phyloP scores from a whole-genome alignment of 2,113 vertebrate genomes.

The Nibea albiflora region DNA sequence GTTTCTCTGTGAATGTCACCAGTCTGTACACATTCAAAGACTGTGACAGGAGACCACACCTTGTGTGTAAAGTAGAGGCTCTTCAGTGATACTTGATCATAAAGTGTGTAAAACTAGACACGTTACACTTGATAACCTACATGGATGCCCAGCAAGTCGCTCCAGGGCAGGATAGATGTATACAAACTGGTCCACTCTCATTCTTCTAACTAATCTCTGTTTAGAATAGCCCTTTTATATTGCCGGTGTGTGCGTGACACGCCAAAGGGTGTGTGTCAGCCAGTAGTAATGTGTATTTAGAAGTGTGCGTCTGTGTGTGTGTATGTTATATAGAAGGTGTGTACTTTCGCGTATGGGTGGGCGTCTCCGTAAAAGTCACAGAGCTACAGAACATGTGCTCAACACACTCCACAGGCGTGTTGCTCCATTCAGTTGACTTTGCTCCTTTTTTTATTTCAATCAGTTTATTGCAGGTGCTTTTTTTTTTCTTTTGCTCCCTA shows the following conservation, averaged over 20 bases:
- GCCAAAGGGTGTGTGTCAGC: conserved; percentile 68
- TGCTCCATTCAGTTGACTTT: conserved; percentile 43
- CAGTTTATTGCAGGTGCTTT: conserved; percentile 16
- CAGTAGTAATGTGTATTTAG: conserved; percentile 41
- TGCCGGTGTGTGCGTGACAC: conserved; percentile 56
- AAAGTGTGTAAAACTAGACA: conserved; percentile 71
- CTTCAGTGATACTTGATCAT: conserved; percentile 65
- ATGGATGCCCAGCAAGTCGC: conserved; percentile 43
- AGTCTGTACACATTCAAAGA: conserved; percentile 12
- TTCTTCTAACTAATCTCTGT: conserved; percentile 60
- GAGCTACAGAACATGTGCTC: conserved; percentile 70
- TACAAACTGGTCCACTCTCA: conserved; percentile 58
- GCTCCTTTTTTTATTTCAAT: conserved; percentile 12
- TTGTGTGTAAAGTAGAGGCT: conserved; percentile 43
- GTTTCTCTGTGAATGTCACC: neutral
- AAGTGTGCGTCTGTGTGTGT: conserved; percentile 64
- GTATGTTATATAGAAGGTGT: conserved; percentile 54
- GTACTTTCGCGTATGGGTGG: conserved; percentile 52
- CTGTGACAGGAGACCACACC: conserved; percentile 34
- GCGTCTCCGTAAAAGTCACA: conserved; percentile 61
- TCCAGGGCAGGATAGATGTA: conserved; percentile 50
- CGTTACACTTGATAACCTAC: conserved; percentile 38
- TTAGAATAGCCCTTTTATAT: conserved; percentile 55
- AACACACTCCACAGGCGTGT: conserved; percentile 49
- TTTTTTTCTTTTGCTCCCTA: conserved; percentile 37